Evolutionary conservation across 1,140 invertebrate genomes (phyloP).

Genomic region (Macrocentrus cingulum): DNA sequence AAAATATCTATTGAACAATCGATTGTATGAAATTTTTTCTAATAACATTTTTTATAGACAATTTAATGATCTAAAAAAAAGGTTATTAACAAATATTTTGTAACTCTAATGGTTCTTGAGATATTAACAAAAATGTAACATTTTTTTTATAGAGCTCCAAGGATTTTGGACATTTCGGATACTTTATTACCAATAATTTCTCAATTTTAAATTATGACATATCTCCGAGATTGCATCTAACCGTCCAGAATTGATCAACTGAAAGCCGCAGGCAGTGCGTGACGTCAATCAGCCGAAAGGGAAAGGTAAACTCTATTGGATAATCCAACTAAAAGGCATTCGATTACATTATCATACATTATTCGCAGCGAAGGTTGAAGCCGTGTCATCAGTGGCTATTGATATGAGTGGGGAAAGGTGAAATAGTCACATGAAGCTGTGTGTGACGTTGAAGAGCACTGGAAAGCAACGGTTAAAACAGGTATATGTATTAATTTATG

Average conservation of each 20-base stretch:
- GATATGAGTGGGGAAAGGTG: slow-evolving; percentile 6
- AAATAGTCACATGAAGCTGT: background rate
- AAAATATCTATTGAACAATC: too few species aligned
- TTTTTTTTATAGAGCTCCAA: too few species aligned
- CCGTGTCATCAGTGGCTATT: background rate
- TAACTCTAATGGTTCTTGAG: too few species aligned
- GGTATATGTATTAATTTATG: background rate
- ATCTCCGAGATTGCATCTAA: background rate
- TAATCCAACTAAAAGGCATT: slow-evolving; percentile 3
- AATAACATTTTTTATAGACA: too few species aligned
- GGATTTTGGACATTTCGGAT: background rate
- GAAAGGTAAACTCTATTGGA: slow-evolving; percentile 22
- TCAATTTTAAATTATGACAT: too few species aligned
- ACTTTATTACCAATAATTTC: too few species aligned
- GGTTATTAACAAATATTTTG: too few species aligned
- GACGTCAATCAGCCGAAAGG: slow-evolving; percentile 25
- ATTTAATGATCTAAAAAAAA: too few species aligned
- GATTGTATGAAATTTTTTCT: too few species aligned
- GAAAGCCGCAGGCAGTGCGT: slow-evolving; percentile 8
- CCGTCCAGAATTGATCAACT: slow-evolving; percentile 14
- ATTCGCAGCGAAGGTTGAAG: background rate
- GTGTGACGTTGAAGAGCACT: too few species aligned
- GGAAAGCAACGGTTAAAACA: too few species aligned
- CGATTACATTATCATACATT: slow-evolving; percentile 1
- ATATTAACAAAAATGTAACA: too few species aligned